phyloP scores from a whole-genome alignment of 2,113 vertebrate genomes.

The Taxidea taxus region DNA sequence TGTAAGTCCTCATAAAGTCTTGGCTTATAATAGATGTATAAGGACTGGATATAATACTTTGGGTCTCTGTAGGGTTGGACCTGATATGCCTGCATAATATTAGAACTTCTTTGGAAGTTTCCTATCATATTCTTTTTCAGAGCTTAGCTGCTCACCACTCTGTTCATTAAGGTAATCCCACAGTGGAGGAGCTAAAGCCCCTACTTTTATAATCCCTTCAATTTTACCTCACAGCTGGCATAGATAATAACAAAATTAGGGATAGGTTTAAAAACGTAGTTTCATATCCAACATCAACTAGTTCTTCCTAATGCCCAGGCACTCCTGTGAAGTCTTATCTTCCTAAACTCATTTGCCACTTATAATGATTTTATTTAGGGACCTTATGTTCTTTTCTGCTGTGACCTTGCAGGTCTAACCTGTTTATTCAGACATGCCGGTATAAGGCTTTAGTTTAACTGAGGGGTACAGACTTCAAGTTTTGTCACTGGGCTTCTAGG shows the following conservation, averaged over 20 bases:
- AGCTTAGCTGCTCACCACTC: neutral
- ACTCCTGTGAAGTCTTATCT: neutral
- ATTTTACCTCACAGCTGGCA: neutral
- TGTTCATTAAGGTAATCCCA: neutral
- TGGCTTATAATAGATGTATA: neutral
- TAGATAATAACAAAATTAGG: neutral
- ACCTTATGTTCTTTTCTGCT: neutral
- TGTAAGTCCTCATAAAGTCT: neutral
- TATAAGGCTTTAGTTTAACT: neutral
- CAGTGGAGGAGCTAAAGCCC: neutral
- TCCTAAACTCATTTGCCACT: neutral
- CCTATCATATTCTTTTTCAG: neutral
- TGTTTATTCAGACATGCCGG: neutral
- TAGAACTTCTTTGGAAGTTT: neutral
- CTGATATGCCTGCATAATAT: neutral
- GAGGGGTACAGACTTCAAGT: neutral
- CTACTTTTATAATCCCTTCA: neutral
- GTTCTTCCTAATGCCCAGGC: neutral
- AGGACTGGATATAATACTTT: neutral
- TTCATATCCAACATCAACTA: neutral
- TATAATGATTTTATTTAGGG: neutral
- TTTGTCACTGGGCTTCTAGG: neutral
- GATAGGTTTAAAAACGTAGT: neutral
- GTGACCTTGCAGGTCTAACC: neutral
- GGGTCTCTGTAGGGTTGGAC: neutral